These are phyloP conservation scores for Tetranychus piercei DNA, from an alignment of 2,888 invertebrate genomes.

Conservation along the genomic window DNA sequence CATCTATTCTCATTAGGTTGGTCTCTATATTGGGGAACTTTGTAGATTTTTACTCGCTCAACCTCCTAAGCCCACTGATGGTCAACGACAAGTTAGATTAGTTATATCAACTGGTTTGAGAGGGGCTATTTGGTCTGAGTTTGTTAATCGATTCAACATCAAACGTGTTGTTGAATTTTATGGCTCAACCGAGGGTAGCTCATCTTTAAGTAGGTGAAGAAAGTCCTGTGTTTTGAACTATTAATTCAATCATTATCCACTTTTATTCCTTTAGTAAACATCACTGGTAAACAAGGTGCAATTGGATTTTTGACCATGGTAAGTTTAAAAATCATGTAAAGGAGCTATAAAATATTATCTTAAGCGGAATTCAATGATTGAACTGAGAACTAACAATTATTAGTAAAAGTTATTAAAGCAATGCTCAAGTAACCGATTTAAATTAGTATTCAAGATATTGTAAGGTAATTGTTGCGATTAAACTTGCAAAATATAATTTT, in stretches of 20 bases:
- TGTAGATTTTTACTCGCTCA: slow-evolving; percentile 66
- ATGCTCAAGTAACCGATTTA: too few species aligned
- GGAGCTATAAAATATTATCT: too few species aligned
- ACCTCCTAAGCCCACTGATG: slow-evolving; percentile 48
- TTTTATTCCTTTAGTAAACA: slow-evolving; percentile 17
- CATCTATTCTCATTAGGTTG: slow-evolving; percentile 29
- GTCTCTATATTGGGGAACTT: slow-evolving; percentile 78
- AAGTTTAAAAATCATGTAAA: background rate
- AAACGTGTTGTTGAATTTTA: slow-evolving; percentile 38
- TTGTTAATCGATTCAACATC: slow-evolving; percentile 37
- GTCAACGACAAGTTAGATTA: slow-evolving; percentile 43
- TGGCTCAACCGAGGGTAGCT: slow-evolving; percentile 41
- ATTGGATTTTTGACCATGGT: slow-evolving; percentile 19
- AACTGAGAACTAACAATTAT: too few species aligned
- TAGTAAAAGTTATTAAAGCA: too few species aligned
- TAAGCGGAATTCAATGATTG: too few species aligned
- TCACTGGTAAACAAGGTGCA: slow-evolving; percentile 12
- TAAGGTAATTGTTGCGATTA: too few species aligned
- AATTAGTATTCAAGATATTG: too few species aligned
- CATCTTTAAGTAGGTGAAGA: slow-evolving; percentile 31
- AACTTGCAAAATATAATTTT: too few species aligned
- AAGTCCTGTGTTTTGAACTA: background rate
- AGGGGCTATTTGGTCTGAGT: slow-evolving; percentile 38
- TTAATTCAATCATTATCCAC: background rate
- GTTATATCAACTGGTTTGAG: slow-evolving; percentile 40